Base-by-base conservation (phyloP, 2,888 invertebrate genomes). In the Andrena hattorfiana region DNA sequence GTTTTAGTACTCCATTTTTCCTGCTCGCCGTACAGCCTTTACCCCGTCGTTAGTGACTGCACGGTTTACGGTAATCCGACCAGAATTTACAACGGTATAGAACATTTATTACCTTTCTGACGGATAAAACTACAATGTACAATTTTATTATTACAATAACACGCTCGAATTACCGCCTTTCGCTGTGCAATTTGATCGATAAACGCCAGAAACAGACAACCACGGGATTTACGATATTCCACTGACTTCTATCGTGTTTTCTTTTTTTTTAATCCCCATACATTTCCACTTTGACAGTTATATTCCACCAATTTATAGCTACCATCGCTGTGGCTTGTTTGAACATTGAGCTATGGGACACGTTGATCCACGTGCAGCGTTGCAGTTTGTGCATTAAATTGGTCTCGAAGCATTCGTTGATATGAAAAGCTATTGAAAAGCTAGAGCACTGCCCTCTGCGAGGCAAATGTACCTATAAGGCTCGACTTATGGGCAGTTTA, bases 1-100 rank as follows among this genome's bases (percentile, higher is more conserved):
- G 76, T 26, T 79, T 79, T 76, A 79, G 32, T 70, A 64, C 76
- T 76, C 48, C 76, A 79, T 79, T 70, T 76, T 76, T 79, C 79
- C 69, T n/a, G 56, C 10, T 13, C 20, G 23, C 20, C 48, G 59
- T 60, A 60, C 13, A 54, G 59, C 23, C 56, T 51, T 75, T 66
- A 30, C 64, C 70, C 59, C 68, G 32, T 26, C 49, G 23, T 35
- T 49, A 16, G 51, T 54, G 68, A 60, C 48, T 63, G 23, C 28
- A 42, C 23, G 56, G 49, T 77, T 72, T 51, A 66, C 56, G 26
- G n/a, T 77, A 59, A 59, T 54, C 35, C 56, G 35, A 51, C 70
- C 64, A 16, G 56, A 16, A 71, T 74, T 68, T 30, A 20, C 32
- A 26, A 63, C 54, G 54, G 35, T 62, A 62, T 71, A 70, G 28